Base-by-base conservation (phyloP, 2,113 vertebrate genomes). In the Gobiocypris rarus region DNA sequence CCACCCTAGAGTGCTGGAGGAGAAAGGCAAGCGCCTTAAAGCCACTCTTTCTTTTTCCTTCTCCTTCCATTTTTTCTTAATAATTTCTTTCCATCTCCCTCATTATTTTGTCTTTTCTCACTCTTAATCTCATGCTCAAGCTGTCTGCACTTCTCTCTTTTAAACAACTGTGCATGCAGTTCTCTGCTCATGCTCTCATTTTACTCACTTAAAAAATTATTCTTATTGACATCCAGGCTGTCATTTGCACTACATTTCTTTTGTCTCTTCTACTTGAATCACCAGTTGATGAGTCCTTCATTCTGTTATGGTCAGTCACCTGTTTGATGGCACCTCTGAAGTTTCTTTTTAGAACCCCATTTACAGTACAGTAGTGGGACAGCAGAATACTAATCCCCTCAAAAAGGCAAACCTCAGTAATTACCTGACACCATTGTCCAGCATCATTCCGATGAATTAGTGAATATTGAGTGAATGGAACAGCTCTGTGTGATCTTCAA, bases 1-100 rank as follows among this genome's bases (percentile, higher is more conserved):
- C 87, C 91, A 90, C 86, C 82, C 83, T 88, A 87, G 91, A 92
- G 90, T 91, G 87, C 84, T 76, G 88, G 80, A 88, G 91, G 84
- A 89, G 87, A 87, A 83, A 84, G 90, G 87, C 89, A 19, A 1
- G 83, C 84, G 89, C 90, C n/a, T n/a, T 75, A 90, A 88, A 86
- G 84, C 86, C 45, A 43, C 74, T 78, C 58, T 73, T 56, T 78
- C 63, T 84, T 54, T 50, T 58, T 65, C n/a, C 9, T 19, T 82
- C 17, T 26, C 38, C 22, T 26, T 74, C 5, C 3, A 4, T 48
- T 75, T 56, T 87, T 74, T 61, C 45, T 81, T 74, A 54, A 9
- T 61, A 58, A 41, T 77, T 22, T 85, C 52, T 41, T 50, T 41
- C 31, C 48, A 63, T 65, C 75, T 74, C 56, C 48, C n/a, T 69